These are phyloP conservation scores for Emydoidea blandingii DNA, from an alignment of 2,797 vertebrate species.

Conservation along the genomic window DNA sequence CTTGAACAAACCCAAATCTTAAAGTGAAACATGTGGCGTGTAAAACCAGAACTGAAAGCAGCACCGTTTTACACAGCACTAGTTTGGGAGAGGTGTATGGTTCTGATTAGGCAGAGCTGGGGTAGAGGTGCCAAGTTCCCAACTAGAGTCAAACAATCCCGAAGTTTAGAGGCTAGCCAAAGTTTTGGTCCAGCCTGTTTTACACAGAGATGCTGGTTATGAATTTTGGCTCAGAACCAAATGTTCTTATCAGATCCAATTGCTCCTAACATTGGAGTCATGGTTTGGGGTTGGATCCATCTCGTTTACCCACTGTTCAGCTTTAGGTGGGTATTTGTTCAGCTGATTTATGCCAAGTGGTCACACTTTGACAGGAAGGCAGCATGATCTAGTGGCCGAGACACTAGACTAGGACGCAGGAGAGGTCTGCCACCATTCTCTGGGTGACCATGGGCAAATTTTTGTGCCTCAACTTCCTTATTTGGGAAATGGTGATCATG, in stretches of 20 bases:
- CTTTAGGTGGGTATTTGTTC: not conserved
- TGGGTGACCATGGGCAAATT: not conserved
- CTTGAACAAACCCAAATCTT: not conserved
- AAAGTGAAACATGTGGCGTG: not conserved
- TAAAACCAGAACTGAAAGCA: not conserved
- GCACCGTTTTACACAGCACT: not conserved
- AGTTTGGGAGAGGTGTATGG: not conserved
- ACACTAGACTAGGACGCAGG: not conserved
- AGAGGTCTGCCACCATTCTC: not conserved
- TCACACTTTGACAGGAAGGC: not conserved
- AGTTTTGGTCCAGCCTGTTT: not conserved
- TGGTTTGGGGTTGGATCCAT: not conserved
- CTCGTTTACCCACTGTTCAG: not conserved
- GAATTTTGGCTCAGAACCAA: not conserved
- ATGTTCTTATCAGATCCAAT: not conserved
- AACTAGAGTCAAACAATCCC: not conserved
- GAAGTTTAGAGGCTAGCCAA: not conserved
- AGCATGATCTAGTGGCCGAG: not conserved
- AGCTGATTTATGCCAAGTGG: not conserved
- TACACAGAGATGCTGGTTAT: not conserved
- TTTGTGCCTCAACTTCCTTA: not conserved
- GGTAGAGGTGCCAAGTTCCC: not conserved
- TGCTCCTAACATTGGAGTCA: not conserved
- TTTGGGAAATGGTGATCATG: fast-evolving
- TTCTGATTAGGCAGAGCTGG: not conserved